A percentile compares a stretch with the other conserved stretches of the same genome.
Evolutionary conservation across 2,888 invertebrate genomes (phyloP).

Genomic region (Polyommatus iphigenia): DNA sequence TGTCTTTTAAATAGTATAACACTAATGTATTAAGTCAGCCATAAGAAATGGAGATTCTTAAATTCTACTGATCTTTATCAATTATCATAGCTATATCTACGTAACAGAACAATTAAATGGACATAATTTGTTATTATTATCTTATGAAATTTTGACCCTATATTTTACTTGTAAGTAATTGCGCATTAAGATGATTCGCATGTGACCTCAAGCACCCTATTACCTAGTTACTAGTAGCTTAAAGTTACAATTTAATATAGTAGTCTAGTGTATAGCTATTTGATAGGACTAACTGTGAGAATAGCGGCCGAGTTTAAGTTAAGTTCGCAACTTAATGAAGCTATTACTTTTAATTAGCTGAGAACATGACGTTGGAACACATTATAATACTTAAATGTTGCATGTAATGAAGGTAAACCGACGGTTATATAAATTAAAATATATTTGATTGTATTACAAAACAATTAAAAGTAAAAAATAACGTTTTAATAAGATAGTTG

Average conservation of each 20-base stretch:
- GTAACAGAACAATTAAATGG: too few relatives aligned
- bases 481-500: background rate
- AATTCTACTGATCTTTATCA: background rate
- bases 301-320: background rate
- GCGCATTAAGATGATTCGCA: background rate
- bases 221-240: background rate
- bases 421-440: background rate
- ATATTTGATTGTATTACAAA: conserved; percentile 5
- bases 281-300: background rate
- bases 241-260: background rate
- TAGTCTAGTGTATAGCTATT: background rate
- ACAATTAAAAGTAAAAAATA: background rate
- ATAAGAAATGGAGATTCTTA: background rate
- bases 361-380: background rate
- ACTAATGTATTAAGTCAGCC: background rate
- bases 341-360: conserved; percentile 28
- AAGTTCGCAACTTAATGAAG: conserved; percentile 16
- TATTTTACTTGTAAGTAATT: background rate
- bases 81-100: background rate
- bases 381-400: conserved; percentile 13
- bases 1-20: background rate
- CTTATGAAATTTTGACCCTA: background rate
- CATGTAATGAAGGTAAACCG: background rate
- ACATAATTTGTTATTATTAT: background rate
- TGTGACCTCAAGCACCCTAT: background rate